Base-by-base conservation (phyloP, 92 coral and sea anemone genomes). In the Virgularia gustaviana region DNA sequence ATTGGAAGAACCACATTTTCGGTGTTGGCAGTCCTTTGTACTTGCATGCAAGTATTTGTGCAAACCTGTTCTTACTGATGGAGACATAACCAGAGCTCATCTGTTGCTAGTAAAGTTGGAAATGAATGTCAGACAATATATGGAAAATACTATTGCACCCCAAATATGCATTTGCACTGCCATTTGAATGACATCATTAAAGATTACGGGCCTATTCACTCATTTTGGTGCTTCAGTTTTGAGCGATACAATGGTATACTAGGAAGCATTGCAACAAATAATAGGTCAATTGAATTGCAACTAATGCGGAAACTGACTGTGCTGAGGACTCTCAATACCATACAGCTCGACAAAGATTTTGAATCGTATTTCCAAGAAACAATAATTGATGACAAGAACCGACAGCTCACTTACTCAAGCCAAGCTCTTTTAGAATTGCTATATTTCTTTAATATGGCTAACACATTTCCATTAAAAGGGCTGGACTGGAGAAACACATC, bases 201-300 rank as follows among this genome's bases (percentile, higher is more conserved):
- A 28, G 67, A 60, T 25, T 60, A 60, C 20, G 67, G 67, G 35
- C 67, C 41, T 2, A 47, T 47, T 15, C 55, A 47, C 22, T 15
- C 20, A 15, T 47, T 47, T 15, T 58, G 65, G 70, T 62, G 70
- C 24, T 62, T 36, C 38, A 62, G 70, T 36, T 62, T 62, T 62
- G 49, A 57, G 58, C 55, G 79, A 0, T 30, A 75, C 47, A 62
- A n/a, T n/a, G n/a, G n/a, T n/a, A n/a, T n/a, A n/a, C n/a, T n/a
- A n/a, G n/a, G n/a, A n/a, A n/a, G n/a, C n/a, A n/a, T n/a, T n/a
- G n/a, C n/a, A n/a, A n/a, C n/a, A n/a, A n/a, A n/a, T n/a, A n/a
- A n/a, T n/a, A n/a, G n/a, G n/a, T n/a, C n/a, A n/a, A n/a, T n/a
- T n/a, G n/a, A n/a, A n/a, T n/a, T n/a, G n/a, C n/a, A n/a, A n/a